Percentiles rank a stretch among this genome's conserved stretches.
These are phyloP conservation scores for Epirrhoe alternata DNA, from an alignment of 2,888 invertebrate species.

Conservation along the genomic window DNA sequence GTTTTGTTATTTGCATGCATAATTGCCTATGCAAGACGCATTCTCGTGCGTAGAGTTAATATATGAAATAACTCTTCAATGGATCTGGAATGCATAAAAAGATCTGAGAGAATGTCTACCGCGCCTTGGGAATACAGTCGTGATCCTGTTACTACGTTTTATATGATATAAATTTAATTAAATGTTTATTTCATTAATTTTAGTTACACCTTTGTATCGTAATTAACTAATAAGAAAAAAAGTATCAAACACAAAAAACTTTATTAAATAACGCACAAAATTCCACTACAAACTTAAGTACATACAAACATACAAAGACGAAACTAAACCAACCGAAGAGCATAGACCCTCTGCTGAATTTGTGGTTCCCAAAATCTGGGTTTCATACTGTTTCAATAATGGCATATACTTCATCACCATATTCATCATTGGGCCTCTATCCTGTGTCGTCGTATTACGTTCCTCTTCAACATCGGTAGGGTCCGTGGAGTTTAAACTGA, in stretches of 20 bases:
- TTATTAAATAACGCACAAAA: background rate
- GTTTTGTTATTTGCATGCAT: no score
- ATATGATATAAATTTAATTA: no score
- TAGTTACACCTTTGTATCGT: no score
- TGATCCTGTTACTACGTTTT: no score
- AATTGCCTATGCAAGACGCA: no score
- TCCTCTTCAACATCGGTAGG: slow-evolving; percentile 24
- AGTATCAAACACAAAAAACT: background rate
- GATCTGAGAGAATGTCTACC: no score
- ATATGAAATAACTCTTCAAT: no score
- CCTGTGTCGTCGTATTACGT: slow-evolving; percentile 46
- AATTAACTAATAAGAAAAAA: no score
- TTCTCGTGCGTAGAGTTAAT: no score
- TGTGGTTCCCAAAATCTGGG: slow-evolving; percentile 45
- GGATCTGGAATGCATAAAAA: no score
- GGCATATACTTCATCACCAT: slow-evolving; percentile 71
- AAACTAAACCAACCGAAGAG: slow-evolving; percentile 19
- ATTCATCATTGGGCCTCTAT: slow-evolving; percentile 59
- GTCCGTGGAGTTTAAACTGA: background rate
- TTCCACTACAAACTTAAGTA: slow-evolving; percentile 3
- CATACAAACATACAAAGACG: slow-evolving; percentile 9
- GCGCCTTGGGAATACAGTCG: no score
- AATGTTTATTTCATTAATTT: no score
- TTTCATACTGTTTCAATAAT: slow-evolving; percentile 65
- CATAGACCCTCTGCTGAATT: slow-evolving; percentile 20